Base-by-base conservation (phyloP, 1,140 invertebrate species). In the Euschistus heros region DNA sequence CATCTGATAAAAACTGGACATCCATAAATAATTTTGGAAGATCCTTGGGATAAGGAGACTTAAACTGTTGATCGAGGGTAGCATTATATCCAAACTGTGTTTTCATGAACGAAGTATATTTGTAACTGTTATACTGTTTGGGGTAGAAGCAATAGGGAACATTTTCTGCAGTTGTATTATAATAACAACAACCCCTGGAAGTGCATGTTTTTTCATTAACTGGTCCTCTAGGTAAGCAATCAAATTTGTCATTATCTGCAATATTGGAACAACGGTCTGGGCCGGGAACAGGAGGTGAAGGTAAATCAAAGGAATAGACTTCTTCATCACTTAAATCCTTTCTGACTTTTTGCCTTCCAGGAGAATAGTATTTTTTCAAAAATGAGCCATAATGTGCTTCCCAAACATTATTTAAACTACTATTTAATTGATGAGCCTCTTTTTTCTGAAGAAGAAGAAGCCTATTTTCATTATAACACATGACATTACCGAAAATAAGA, bases 141-240 rank as follows among this genome's bases (percentile, higher is more conserved):
- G 66, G 66, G 24, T 67, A 67, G n/a, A 61, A 67, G 52, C 66
- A 67, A 10, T 37, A 42, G 10, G 66, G 66, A 24, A 64, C 42
- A 33, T 37, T 6, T 24, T 37, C 37, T 18, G 20, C 54, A 6
- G 55, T 57, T 6, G 63, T 61, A 20, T 27, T 18, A 44, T 22
- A 18, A 47, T 59, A 67, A 59, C 66, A 67, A 26, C 66, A 67
- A 7, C 66, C 66, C 20, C 55, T 2, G 2, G 20, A 15, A 37
- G 37, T 27, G 26, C 66, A 67, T 4, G 17, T 10, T 15, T 64
- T 46, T 59, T 67, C 47, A 20, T 6, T 62, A 14, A 67, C 62
- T 37, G 57, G 22, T 27, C 66, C 66, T 62, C 61, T 47, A 27
- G 66, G 66, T 13, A 63, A 63, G 30, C 66, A 67, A 17, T 67